phyloP scores from a whole-genome alignment of 2,888 invertebrate genomes.

The Apodemia zela region DNA sequence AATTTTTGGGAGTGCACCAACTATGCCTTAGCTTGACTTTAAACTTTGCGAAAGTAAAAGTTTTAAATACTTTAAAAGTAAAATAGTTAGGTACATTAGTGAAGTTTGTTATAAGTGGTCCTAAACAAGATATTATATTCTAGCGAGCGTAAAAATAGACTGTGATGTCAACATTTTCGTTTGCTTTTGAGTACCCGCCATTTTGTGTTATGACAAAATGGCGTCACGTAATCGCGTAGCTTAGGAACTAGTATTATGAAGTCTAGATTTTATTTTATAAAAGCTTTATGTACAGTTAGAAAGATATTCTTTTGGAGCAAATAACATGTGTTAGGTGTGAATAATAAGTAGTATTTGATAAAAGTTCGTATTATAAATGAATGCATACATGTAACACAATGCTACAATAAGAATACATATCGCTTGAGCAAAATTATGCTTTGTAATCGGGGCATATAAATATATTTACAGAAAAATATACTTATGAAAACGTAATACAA shows the following conservation, averaged over 20 bases:
- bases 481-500: neutral
- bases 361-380: conserved; percentile 59
- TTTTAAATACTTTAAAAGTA: neutral
- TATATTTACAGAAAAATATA: conserved; percentile 33
- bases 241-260: conserved; percentile 64
- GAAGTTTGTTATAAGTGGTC: conserved; percentile 5
- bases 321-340: conserved; percentile 66
- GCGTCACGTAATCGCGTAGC: conserved; percentile 63
- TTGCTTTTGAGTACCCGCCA: conserved; percentile 52
- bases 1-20: neutral
- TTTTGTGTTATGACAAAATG: conserved; percentile 52
- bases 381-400: conserved; percentile 56
- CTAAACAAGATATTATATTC: conserved; percentile 21
- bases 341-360: conserved; percentile 77
- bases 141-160: conserved; percentile 31
- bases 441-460: conserved; percentile 47
- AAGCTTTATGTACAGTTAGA: conserved; percentile 76
- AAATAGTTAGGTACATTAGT: neutral
- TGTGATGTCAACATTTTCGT: conserved; percentile 61
- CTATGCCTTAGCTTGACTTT: neutral
- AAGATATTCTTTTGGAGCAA: conserved; percentile 63
- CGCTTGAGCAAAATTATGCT: conserved; percentile 60
- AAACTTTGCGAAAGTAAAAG: neutral
- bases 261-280: conserved; percentile 75
- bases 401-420: conserved; percentile 78